Conservation (phyloP, 2,888 invertebrate species). For the Neoascia interrupta region DNA sequence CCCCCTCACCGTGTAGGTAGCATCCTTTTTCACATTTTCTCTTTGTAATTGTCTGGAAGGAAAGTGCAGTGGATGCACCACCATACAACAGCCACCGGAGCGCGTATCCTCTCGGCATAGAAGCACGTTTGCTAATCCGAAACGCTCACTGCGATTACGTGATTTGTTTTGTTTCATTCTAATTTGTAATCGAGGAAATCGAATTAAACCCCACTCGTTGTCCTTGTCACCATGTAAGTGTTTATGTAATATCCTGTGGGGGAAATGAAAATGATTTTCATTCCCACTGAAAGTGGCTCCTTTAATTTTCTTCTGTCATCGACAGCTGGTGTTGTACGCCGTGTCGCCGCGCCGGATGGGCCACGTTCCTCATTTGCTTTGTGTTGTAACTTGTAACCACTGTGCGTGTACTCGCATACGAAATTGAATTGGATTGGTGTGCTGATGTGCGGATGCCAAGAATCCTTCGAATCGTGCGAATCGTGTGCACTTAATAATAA, state of each 20-base stretch:
- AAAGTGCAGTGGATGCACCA: background rate
- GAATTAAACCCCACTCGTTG: constrained; percentile 5
- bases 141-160: constrained; percentile 55
- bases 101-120: constrained; percentile 9
- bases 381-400: background rate
- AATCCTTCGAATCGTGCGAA: constrained; percentile 35
- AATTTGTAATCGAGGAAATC: constrained; percentile 55
- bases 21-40: constrained; percentile 25
- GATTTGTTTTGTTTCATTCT: constrained; percentile 59
- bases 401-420: constrained; percentile 34
- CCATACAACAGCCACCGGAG: too few species aligned
- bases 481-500: constrained; percentile 30
- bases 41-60: constrained; percentile 45
- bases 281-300: background rate
- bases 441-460: too few species aligned
- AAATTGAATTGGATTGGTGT: constrained; percentile 36
- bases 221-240: constrained; percentile 1
- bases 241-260: background rate
- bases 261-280: constrained; percentile 1
- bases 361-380: constrained; percentile 23
- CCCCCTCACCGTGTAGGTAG: background rate
- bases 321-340: constrained; percentile 3
- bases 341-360: constrained; percentile 1
- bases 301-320: constrained; percentile 27
- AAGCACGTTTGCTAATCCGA: constrained; percentile 55